Evolutionary conservation across 2,113 vertebrate genomes (phyloP).

Genomic region (Rhinichthys klamathensis): DNA sequence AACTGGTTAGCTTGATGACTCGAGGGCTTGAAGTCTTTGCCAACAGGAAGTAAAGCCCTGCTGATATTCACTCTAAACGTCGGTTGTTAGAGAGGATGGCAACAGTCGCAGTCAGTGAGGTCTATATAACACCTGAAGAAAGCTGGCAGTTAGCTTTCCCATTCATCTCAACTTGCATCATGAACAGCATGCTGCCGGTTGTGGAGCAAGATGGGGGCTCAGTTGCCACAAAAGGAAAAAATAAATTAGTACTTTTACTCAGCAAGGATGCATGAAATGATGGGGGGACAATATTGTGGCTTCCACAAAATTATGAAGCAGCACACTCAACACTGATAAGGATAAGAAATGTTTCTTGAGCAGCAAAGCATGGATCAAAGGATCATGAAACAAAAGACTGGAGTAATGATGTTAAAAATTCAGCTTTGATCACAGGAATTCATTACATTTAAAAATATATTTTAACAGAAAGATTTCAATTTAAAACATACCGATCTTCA

Average conservation of each 20-base stretch:
- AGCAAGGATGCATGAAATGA: too few relatives aligned
- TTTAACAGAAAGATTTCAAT: background rate
- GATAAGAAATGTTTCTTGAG: too few relatives aligned
- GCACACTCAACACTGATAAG: background rate
- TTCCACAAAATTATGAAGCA: too few relatives aligned
- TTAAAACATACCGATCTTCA: background rate
- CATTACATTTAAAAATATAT: too few relatives aligned
- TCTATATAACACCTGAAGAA: background rate
- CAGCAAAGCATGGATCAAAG: background rate
- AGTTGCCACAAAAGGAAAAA: too few relatives aligned
- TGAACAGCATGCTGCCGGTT: too few relatives aligned
- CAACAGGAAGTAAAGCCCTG: slow-evolving; percentile 41
- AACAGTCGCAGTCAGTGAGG: background rate
- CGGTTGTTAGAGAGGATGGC: background rate
- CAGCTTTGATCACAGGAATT: too few relatives aligned
- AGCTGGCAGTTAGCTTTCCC: background rate
- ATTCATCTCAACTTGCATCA: background rate
- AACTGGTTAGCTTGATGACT: slow-evolving; percentile 22
- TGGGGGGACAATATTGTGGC: too few relatives aligned
- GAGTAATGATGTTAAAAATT: too few relatives aligned
- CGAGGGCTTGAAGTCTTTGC: background rate
- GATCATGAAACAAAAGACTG: too few relatives aligned
- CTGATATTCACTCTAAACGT: slow-evolving; percentile 21
- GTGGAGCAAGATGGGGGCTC: too few relatives aligned
- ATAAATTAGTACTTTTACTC: too few relatives aligned